phyloP scores from a whole-genome alignment of 30 jellyfish, hydroid and myxozoan genomes.

The Turritopsis dohrnii region DNA sequence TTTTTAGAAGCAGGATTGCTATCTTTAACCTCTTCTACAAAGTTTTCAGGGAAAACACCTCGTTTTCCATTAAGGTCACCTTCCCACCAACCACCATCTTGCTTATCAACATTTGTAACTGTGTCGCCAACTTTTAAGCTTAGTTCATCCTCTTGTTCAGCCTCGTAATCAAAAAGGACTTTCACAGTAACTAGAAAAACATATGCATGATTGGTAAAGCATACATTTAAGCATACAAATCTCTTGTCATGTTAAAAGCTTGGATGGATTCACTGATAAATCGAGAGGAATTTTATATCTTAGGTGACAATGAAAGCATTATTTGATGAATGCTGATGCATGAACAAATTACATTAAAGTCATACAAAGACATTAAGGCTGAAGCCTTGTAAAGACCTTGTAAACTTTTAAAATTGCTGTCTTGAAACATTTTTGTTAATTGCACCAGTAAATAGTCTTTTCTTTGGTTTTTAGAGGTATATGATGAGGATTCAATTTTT shows the following conservation, averaged over 20 bases:
- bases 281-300: too few species aligned
- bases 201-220: background rate
- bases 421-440: too few species aligned
- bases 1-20: slow-evolving; percentile 5
- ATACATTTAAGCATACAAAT: too few species aligned
- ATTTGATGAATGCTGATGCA: too few species aligned
- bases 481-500: too few species aligned
- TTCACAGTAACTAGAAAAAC: slow-evolving; percentile 44
- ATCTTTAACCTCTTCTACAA: slow-evolving; percentile 68
- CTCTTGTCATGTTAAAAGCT: background rate
- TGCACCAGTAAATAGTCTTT: too few species aligned
- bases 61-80: slow-evolving; percentile 84
- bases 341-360: too few species aligned
- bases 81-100: slow-evolving; percentile 99
- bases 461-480: too few species aligned
- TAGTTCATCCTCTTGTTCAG: slow-evolving; percentile 86
- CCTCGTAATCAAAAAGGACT: slow-evolving; percentile 68
- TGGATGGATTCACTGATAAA: background rate
- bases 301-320: too few species aligned
- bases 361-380: too few species aligned
- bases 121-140: slow-evolving; percentile 63
- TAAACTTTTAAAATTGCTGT: too few species aligned
- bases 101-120: slow-evolving; percentile 48
- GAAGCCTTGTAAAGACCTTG: too few species aligned
- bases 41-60: slow-evolving; percentile 91